Base-by-base conservation (phyloP, 2,113 vertebrate species). In the Eulacestoma nigropectus region DNA sequence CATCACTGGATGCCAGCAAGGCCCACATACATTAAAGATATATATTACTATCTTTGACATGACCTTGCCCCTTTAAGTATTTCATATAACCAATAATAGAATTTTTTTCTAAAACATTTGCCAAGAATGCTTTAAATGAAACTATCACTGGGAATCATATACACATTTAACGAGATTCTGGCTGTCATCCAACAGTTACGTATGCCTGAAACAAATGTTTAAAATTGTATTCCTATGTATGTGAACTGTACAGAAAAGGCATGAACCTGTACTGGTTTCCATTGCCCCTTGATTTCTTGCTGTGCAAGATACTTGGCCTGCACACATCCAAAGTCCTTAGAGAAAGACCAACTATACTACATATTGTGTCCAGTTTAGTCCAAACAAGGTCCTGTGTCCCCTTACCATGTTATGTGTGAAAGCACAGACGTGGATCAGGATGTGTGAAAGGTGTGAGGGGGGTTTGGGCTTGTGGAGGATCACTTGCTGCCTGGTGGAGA, bases 61-160 rank as follows among this genome's bases (percentile, higher is more conserved):
- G 92, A 90, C 84, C 93, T 93, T 91, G 52, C 62, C 50, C 87
- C 67, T 91, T 76, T 35, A 91, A 91, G 87, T 95, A 91, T 65
- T 96, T 97, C 81, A 85, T 87, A 77, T n/a, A 80, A 67, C 81
- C 75, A 88, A 60, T 91, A 91, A 93, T 70, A 91, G 75, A 83
- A 3, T 67, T 83, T 90, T 82, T 87, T 89, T 79, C n/a, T 89
- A 26, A 88, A 70, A 44, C 15, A 26, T 70, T 88, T 94, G 91
- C 87, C 72, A 93, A 90, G 91, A 97, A 95, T 93, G 89, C 8
- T 17, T 91, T 95, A 95, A 95, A 59, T 85, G 46, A 91, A 96
- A 52, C 85, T 74, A 57, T 95, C 67, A 70, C 4, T 70, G 92
- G 76, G 87, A 87, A 69, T 87, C 91, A 82, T 35, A 39, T n/a